Base-by-base conservation (phyloP, 2,888 invertebrate genomes). In the Aleiodes alternator region DNA sequence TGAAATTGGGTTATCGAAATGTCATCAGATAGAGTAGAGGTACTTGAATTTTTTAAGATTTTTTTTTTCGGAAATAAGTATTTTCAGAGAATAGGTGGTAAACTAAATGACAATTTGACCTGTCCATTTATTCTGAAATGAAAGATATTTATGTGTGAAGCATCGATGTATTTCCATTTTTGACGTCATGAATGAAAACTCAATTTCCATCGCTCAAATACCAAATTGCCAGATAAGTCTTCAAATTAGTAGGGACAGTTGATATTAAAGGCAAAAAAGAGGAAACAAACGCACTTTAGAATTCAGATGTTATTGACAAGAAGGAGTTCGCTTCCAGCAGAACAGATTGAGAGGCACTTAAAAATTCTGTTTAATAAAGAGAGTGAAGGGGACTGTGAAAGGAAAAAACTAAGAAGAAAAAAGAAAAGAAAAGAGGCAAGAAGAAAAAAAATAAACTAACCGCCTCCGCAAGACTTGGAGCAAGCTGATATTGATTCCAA, bases 381-480 rank as follows among this genome's bases (percentile, higher is more conserved):
- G 48, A 64, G 34, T 11, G 23, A 64, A 61, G 43, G 43, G 7
- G 43, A 43, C 43, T 43, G 6, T 43, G 43, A 43, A 43, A 43
- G 43, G 31, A 61, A 61, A 4, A 55, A 55, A 55, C 6, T n/a
- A 14, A n/a, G 14, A 55, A 14, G n/a, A 53, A 11, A 11, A 5
- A 11, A 16, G 11, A 55, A 16, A 55, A 2, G 53, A 55, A 55
- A 64, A 23, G 48, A 61, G 38, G 38, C 5, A 23, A 16, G 34
- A 23, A 16, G 34, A 11, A 43, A 34, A 23, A 78, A 77, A 77
- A 75, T 73, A 68, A 77, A 88, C 93, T 92, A 91, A 98, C 98
- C 98, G 91, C 97, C 97, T 73, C 98, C 98, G 89, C 98, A 98
- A 72, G 96, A 95, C 77, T 94, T 95, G 6, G 97, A 97, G 88